Base-by-base conservation (phyloP, 2,113 vertebrate genomes). In the Spheniscus mendiculus region DNA sequence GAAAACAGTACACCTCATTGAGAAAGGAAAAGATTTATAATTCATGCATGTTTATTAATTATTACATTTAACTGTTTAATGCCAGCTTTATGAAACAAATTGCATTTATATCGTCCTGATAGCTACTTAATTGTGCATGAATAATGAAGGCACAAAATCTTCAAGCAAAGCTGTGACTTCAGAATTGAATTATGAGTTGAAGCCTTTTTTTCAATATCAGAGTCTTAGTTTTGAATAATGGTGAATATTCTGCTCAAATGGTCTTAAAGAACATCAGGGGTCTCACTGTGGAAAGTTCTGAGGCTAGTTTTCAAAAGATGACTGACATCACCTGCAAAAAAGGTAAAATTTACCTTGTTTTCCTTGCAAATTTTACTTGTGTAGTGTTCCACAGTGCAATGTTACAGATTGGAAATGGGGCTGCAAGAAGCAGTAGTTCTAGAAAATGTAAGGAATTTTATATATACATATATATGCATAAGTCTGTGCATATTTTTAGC, bases 31-130 rank as follows among this genome's bases (percentile, higher is more conserved):
- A 86, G 1, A 67, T 53, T 73, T 73, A 30, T 79, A 95, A 81
- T 70, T 90, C 36, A 55, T 62, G 8, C 20, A 38, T n/a, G 30
- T 63, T 70, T 86, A 83, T 94, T 85, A 92, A 91, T 88, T 83
- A 77, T 80, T 96, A 47, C 34, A 52, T 96, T 86, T 83, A 90
- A 88, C 36, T 86, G 7, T n/a, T 62, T 93, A 91, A 59, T 87
- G 38, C 3, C 40, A 80, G 50, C 8, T 96, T 93, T 89, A 80
- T 77, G 71, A 96, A 95, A 83, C 53, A 91, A 93, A 90, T 77
- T 92, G 22, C 16, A 70, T 77, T 97, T 89, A 47, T 78, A 58
- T 16, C 45, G 77, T 77, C 50, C 55, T 80, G 47, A 70, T 88
- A 83, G 44, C 67, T 92, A 74, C 59, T 94, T 83, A 88, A 91